Evolutionary conservation across 2,113 vertebrate species (phyloP), one percentile per base, ranked within the genome.

Genomic region (Indri indri): DNA sequence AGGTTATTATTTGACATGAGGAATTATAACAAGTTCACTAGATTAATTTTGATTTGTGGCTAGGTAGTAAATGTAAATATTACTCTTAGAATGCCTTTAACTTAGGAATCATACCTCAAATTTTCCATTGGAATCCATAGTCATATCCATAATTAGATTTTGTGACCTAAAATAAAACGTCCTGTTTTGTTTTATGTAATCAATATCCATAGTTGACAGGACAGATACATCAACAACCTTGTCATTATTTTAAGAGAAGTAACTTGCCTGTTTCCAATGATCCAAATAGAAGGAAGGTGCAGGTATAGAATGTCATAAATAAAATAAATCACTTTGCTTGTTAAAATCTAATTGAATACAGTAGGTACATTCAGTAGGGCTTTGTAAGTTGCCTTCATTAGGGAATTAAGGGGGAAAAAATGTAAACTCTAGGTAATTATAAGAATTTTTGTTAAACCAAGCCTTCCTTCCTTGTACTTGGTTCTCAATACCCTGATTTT

Each of bases 181-280:
- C 10, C 3, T 83, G 5, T 68, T 89, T 65, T 96, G 32, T 32
- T 89, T 94, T 87, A 83, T 86, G 32, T 94, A 91, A 91, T 59
- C 25, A 74, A 37, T 74, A 25, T 93, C 65, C 91, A 34, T 89
- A 94, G 80, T 37, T 79, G 88, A 84, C n/a, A 83, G 37, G 3
- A 82, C 13, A 50, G n/a, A 81, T 32, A 81, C 40, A 57, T 83
- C 52, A 88, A 30, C 88, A 77, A 54, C 7, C 4, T 86, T 83
- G n/a, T 83, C 27, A 70, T 86, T 42, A 59, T 77, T 9, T 61
- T 90, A 27, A 95, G 91, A 88, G 82, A 45, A 66, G 71, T 87
- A 34, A 52, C 23, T 84, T 91, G 37, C n/a, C 83, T 93, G 5
- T 89, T 95, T 86, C 63, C 40, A 54, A 23, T 40, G 32, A 68